Evolutionary conservation across 2,797 vertebrate species (phyloP).

Genomic region (Glossophaga mutica): DNA sequence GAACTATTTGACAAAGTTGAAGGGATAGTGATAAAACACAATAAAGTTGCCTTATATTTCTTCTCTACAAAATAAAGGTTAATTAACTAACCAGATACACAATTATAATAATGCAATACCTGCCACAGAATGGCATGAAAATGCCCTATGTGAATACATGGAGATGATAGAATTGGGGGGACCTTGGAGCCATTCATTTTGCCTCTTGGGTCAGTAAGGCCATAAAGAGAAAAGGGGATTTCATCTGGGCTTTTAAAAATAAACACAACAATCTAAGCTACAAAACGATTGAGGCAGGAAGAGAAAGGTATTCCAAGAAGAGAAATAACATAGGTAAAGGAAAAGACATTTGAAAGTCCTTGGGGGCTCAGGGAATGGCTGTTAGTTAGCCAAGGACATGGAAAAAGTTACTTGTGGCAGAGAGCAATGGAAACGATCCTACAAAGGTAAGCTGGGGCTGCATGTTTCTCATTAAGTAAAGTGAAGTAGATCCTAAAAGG

Average conservation of each 20-base stretch:
- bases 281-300: not conserved
- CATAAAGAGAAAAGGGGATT: not conserved
- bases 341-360: not conserved
- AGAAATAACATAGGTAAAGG: not conserved
- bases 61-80: not conserved
- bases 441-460: not conserved
- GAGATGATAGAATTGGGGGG: rapidly evolving
- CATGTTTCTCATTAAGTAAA: not conserved
- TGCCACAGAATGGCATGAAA: not conserved
- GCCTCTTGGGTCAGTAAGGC: not conserved
- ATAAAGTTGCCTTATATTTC: not conserved
- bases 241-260: not conserved
- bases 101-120: not conserved
- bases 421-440: not conserved
- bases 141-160: not conserved
- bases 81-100: not conserved
- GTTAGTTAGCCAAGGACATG: not conserved
- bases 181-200: not conserved
- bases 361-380: not conserved
- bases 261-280: not conserved
- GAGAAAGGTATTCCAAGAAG: not conserved
- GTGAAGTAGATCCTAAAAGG: not conserved
- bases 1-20: not conserved
- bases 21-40: not conserved
- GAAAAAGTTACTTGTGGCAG: not conserved